phyloP scores from a whole-genome alignment of 2,888 invertebrate species.

The Ectemnius lituratus region DNA sequence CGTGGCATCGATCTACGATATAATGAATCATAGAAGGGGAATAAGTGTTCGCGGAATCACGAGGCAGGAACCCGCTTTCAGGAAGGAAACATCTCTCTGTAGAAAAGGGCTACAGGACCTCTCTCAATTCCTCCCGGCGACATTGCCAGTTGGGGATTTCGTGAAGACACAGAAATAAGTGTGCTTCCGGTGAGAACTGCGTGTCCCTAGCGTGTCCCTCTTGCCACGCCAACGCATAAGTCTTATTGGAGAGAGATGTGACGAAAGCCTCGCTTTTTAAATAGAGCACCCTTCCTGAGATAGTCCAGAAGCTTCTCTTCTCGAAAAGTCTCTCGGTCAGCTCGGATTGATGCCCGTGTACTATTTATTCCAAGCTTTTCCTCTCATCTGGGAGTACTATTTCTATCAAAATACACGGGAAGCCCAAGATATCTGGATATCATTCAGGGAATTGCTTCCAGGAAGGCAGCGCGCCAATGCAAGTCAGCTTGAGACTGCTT shows the following conservation, averaged over 20 bases:
- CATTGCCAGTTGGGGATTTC: slow-evolving; percentile 31
- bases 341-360: no score
- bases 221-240: not conserved
- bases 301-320: not conserved
- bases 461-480: no score
- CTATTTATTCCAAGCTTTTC: no score
- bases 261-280: slow-evolving; percentile 37
- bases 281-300: slow-evolving; percentile 26
- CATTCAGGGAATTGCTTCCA: no score
- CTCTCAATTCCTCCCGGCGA: not conserved
- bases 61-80: not conserved
- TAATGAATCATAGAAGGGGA: not conserved
- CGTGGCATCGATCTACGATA: not conserved
- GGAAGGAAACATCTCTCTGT: not conserved
- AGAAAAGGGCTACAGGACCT: slow-evolving; percentile 14
- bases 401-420: no score
- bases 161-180: slow-evolving; percentile 60
- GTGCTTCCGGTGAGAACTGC: slow-evolving; percentile 52
- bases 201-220: slow-evolving; percentile 30
- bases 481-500: no score
- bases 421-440: no score
- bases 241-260: slow-evolving; percentile 2
- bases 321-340: no score
- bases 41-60: not conserved
- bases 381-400: no score